phyloP scores from a whole-genome alignment of 2,113 vertebrate genomes.

The Thymallus thymallus region DNA sequence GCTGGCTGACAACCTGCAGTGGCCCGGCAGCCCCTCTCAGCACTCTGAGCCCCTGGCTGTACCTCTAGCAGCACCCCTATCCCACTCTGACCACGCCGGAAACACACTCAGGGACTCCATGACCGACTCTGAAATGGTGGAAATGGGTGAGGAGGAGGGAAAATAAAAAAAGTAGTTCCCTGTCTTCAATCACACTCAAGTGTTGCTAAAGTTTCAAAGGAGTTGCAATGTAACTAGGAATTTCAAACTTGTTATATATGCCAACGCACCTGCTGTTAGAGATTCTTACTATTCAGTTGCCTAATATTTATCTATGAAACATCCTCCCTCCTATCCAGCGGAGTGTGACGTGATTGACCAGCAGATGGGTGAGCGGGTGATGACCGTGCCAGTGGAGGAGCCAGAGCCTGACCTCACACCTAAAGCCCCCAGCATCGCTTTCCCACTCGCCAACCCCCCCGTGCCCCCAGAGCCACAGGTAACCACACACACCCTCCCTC shows the following conservation, averaged over 20 bases:
- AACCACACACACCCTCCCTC: not conserved
- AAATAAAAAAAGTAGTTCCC: not conserved
- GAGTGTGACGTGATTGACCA: conserved; percentile 71
- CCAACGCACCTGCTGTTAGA: no score
- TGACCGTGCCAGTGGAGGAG: conserved; percentile 48
- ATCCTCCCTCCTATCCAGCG: conserved; percentile 59
- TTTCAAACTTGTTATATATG: no score
- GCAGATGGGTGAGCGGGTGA: conserved; percentile 51
- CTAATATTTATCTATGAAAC: no score
- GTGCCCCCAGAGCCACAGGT: conserved; percentile 79
- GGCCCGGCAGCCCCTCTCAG: conserved; percentile 90
- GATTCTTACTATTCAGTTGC: no score
- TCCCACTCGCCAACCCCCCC: conserved; percentile 83
- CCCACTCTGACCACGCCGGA: conserved; percentile 23
- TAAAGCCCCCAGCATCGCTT: conserved; percentile 83
- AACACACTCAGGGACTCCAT: conserved; percentile 68
- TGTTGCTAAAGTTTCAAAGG: no score
- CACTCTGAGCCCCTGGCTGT: conserved; percentile 72
- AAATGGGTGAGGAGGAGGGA: conserved; percentile 75
- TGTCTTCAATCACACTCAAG: no score
- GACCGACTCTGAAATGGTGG: conserved; percentile 79
- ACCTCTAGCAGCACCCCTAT: conserved; percentile 47
- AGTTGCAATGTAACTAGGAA: no score
- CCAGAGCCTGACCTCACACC: conserved; percentile 75
- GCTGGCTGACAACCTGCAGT: conserved; percentile 92